phyloP scores from a whole-genome alignment of 35 echinoderm and acorn worm species.

The Stichopus chloronotus region DNA sequence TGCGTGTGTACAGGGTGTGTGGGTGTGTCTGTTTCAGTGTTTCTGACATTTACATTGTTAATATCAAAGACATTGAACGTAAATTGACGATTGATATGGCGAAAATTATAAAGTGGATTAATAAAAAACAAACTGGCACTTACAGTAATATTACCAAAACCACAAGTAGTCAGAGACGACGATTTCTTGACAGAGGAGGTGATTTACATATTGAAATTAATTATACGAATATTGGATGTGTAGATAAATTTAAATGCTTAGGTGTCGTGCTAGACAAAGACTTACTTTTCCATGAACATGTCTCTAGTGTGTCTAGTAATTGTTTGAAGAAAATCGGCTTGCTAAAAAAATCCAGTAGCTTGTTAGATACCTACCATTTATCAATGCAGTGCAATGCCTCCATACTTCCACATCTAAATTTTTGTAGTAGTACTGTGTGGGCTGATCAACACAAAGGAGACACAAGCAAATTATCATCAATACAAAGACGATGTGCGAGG shows the following conservation, averaged over 20 bases:
- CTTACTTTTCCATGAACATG: too few relatives aligned
- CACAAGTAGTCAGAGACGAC: background rate
- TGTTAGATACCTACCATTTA: background rate
- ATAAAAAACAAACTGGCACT: background rate
- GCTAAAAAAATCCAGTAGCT: background rate
- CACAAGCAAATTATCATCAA: background rate
- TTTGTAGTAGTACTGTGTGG: too few relatives aligned
- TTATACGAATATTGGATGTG: background rate
- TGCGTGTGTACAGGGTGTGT: too few relatives aligned
- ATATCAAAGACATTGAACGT: background rate
- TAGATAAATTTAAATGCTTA: background rate
- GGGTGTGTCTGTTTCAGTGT: too few relatives aligned
- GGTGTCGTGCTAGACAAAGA: background rate
- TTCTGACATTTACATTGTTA: too few relatives aligned
- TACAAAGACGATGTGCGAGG: background rate
- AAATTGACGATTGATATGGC: too few relatives aligned
- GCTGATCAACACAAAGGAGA: too few relatives aligned
- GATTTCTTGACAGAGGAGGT: background rate
- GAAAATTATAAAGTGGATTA: too few relatives aligned
- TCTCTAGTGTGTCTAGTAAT: slow-evolving; percentile 6
- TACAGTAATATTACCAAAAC: background rate
- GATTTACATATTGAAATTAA: background rate
- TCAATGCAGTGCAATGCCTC: too few relatives aligned
- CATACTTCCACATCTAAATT: too few relatives aligned
- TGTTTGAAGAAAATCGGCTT: background rate